Base-by-base conservation (phyloP, 2,113 vertebrate genomes). In the Pagrus major region DNA sequence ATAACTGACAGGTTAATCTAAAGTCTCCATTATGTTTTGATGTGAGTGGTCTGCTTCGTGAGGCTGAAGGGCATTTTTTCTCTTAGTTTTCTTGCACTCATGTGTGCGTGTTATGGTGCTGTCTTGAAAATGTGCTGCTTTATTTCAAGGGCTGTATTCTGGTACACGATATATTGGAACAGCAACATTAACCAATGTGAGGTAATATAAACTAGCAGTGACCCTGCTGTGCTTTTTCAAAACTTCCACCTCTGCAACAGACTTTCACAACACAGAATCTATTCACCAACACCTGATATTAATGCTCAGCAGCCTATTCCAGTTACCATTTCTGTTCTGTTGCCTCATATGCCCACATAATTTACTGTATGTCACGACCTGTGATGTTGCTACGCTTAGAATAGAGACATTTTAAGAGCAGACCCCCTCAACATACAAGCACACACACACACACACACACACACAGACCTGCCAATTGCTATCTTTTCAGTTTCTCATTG, bases 361-460 rank as follows among this genome's bases (percentile, higher is more conserved):
- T 55, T 46, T 29, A 35, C 46, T 71, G 47, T 56, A 71, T 59
- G 61, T 39, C 51, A 20, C 18, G n/a, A 74, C 42, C 49, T 74
- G 54, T 55, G 35, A 76, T 81, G 52, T 71, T 75, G 23, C 80
- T 33, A 1, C 1, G 9, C 46, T 80, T 68, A 71, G 52, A 54
- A 29, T 83, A 46, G 42, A 79, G 78, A 77, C 52, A 85, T 83
- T 85, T 79, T 87, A 89, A 89, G 60, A 68, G 74, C 39, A 86
- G 55, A 64, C 66, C 33, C 55, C 66, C 65, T 47, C 6, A 41
- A 59, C 46, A 68, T 37, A 39, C 67, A 63, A 46, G 21, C 18
- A n/a, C n/a, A n/a, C n/a, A n/a, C n/a, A 21, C 42, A 42, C 49
- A 66, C 49, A 76, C 25, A 58, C 55, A 67, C 68, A 21, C n/a